Evolutionary conservation across 2,113 vertebrate genomes (phyloP).

Genomic region (Heteronetta atricapilla): DNA sequence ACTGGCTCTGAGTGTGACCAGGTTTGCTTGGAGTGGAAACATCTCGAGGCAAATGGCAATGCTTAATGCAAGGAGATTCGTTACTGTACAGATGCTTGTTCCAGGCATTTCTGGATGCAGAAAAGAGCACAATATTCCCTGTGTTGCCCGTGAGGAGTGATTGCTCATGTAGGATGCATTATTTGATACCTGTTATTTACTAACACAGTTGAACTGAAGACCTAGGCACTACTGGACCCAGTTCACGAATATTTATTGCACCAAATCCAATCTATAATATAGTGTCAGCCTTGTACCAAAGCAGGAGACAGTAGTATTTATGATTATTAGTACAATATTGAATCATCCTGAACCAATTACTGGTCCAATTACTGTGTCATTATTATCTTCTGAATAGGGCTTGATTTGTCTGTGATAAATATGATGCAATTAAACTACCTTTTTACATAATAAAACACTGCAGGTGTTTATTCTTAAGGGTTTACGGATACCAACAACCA

Average conservation of each 20-base stretch:
- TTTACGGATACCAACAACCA: constrained; percentile 84
- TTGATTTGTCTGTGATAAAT: constrained; percentile 87
- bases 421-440: constrained; percentile 85
- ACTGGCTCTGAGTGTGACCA: background rate
- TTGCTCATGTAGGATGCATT: background rate
- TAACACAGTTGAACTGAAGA: constrained; percentile 33
- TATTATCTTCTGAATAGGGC: constrained; percentile 86
- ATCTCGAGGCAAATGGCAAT: background rate
- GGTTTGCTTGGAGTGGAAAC: background rate
- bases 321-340: constrained; percentile 88
- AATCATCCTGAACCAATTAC: constrained; percentile 86
- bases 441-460: constrained; percentile 88
- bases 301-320: constrained; percentile 82
- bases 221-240: constrained; percentile 59
- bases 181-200: constrained; percentile 58
- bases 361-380: constrained; percentile 85
- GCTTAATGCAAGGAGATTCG: background rate
- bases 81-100: background rate
- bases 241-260: constrained; percentile 80
- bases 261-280: constrained; percentile 74
- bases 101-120: background rate
- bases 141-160: background rate
- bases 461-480: constrained; percentile 86
- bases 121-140: background rate
- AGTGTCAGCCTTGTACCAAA: constrained; percentile 79